phyloP scores from a whole-genome alignment of 2,888 invertebrate species.

The Danaus chrysippus region DNA sequence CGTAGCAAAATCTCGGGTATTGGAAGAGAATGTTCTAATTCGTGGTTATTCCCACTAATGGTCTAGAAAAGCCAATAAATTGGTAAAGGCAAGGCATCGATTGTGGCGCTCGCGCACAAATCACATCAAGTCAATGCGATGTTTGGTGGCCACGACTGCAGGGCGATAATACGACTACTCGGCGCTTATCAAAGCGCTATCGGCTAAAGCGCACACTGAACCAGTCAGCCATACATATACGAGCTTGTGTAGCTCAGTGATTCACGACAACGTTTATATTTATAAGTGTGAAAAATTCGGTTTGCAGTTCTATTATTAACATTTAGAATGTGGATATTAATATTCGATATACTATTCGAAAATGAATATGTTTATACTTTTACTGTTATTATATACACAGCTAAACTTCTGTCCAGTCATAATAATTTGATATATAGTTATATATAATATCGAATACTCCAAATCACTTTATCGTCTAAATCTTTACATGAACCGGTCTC shows the following conservation, averaged over 20 bases:
- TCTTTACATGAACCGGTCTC: background rate
- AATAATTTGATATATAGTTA: background rate
- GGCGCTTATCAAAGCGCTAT: slow-evolving; percentile 48
- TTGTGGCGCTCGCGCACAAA: slow-evolving; percentile 67
- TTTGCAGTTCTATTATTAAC: background rate
- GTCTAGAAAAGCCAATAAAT: slow-evolving; percentile 66
- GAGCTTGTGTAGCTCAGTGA: background rate
- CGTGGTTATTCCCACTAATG: slow-evolving; percentile 47
- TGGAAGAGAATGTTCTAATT: slow-evolving; percentile 59
- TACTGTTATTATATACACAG: too few species aligned
- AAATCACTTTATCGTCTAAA: background rate
- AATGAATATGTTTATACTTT: too few species aligned
- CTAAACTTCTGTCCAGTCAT: too few species aligned
- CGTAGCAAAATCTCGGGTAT: slow-evolving; percentile 34
- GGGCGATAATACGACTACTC: slow-evolving; percentile 65
- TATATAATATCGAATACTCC: background rate
- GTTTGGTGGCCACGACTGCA: slow-evolving; percentile 56
- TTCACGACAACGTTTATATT: background rate
- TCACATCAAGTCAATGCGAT: slow-evolving; percentile 70
- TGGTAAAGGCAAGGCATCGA: slow-evolving; percentile 54
- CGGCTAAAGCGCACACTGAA: slow-evolving; percentile 15
- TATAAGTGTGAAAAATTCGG: background rate
- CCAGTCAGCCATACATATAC: background rate
- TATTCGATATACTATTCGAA: too few species aligned
- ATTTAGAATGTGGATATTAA: too few species aligned